phyloP scores from a whole-genome alignment of 1,140 invertebrate species.

The Drosophila quadrilineata region DNA sequence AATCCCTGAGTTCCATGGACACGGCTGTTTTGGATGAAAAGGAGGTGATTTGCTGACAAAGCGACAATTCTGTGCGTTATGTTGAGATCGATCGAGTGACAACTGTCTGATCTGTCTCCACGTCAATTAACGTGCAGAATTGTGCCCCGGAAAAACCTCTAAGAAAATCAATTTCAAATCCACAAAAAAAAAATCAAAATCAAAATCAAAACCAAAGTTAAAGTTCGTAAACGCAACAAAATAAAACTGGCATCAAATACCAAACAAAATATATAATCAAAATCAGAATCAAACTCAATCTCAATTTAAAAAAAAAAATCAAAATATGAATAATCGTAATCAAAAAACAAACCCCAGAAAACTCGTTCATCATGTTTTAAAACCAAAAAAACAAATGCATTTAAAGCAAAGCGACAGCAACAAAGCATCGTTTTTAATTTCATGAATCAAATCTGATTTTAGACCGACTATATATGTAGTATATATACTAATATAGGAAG shows the following conservation, averaged over 20 bases:
- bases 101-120: constrained; percentile 88
- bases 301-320: constrained; percentile 28
- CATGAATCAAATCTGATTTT: constrained; percentile 51
- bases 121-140: constrained; percentile 76
- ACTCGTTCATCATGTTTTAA: constrained; percentile 72
- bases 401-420: constrained; percentile 40
- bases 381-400: constrained; percentile 45
- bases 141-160: constrained; percentile 72
- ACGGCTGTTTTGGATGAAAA: constrained; percentile 91
- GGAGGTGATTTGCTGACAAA: constrained; percentile 96
- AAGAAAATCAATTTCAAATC: constrained; percentile 44
- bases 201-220: constrained; percentile 33
- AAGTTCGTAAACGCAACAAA: constrained; percentile 45
- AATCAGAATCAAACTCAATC: constrained; percentile 29
- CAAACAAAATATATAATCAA: constrained; percentile 11
- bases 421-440: constrained; percentile 52
- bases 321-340: constrained; percentile 20
- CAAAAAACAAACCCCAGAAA: constrained; percentile 51
- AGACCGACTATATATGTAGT: constrained; percentile 14
- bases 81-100: constrained; percentile 94
- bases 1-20: constrained; percentile 88
- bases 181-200: constrained; percentile 55
- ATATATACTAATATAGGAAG: constrained; percentile 19
- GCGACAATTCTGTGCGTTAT: constrained; percentile 94
- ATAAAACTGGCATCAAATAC: constrained; percentile 19